phyloP scores from a whole-genome alignment of 2,113 vertebrate species.

The Microcebus tavaratra region DNA sequence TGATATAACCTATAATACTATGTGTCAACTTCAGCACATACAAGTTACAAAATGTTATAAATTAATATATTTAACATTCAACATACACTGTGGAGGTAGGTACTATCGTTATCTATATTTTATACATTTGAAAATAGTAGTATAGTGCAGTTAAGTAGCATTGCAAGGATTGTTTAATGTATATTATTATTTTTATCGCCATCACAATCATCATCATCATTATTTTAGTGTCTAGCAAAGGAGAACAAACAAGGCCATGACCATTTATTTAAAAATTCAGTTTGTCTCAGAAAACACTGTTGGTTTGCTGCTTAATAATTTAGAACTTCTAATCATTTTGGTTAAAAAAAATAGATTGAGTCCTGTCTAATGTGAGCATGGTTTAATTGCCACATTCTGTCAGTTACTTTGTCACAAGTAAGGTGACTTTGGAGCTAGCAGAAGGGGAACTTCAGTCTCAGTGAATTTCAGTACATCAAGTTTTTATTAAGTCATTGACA shows the following conservation, averaged over 20 bases:
- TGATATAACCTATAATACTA: background rate
- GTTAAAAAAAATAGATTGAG: background rate
- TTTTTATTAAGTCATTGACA: background rate
- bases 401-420: constrained; percentile 12
- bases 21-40: background rate
- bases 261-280: background rate
- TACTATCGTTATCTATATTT: background rate
- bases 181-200: background rate
- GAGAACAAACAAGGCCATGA: background rate
- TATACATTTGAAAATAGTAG: background rate
- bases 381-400: constrained; percentile 36
- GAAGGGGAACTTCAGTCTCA: background rate
- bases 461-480: background rate
- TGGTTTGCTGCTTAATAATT: background rate
- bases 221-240: background rate
- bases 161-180: background rate
- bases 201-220: background rate
- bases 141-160: background rate
- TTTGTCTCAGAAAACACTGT: background rate
- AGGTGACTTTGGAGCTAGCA: background rate
- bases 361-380: background rate
- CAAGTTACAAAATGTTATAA: no score
- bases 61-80: background rate
- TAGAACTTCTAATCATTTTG: background rate
- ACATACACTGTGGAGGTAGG: background rate